Evolutionary conservation across 2,888 invertebrate species (phyloP).

Genomic region (Himalopsyche tibetana): DNA sequence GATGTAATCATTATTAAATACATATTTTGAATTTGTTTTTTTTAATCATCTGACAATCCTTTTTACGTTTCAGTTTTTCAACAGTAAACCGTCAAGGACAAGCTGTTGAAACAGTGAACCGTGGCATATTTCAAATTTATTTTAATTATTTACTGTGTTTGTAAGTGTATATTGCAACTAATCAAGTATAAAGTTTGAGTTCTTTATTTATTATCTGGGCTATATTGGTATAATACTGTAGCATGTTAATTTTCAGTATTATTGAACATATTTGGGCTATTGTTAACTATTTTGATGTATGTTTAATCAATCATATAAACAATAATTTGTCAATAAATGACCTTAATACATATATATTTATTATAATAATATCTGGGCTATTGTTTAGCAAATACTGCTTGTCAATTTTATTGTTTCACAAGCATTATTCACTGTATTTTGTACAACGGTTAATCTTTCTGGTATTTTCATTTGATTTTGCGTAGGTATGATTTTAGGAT

Average conservation of each 20-base stretch:
- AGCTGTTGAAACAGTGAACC: slow-evolving; percentile 30
- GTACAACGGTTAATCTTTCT: slow-evolving; percentile 61
- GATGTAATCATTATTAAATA: slow-evolving; percentile 52
- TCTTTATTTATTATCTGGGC: slow-evolving; percentile 62
- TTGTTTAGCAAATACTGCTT: slow-evolving; percentile 49
- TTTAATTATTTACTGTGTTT: slow-evolving; percentile 31
- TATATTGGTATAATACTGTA: slow-evolving; percentile 63
- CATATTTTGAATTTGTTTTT: slow-evolving; percentile 54
- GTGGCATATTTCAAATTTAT: slow-evolving; percentile 4
- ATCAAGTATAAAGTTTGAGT: slow-evolving; percentile 49
- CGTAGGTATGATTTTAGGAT: slow-evolving; percentile 51
- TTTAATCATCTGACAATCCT: slow-evolving; percentile 65
- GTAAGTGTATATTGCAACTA: slow-evolving; percentile 53
- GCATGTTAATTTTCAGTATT: slow-evolving; percentile 35
- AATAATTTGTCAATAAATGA: slow-evolving; percentile 45
- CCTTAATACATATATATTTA: slow-evolving; percentile 49
- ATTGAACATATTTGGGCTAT: slow-evolving; percentile 63
- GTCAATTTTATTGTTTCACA: neutral
- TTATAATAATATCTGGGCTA: slow-evolving; percentile 55
- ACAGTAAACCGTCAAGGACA: neutral
- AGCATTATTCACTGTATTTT: slow-evolving; percentile 35
- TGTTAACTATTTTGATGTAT: slow-evolving; percentile 56
- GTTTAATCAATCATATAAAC: slow-evolving; percentile 51
- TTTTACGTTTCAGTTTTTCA: slow-evolving; percentile 32
- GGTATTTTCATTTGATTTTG: slow-evolving; percentile 45